phyloP scores from a whole-genome alignment of 2,113 vertebrate genomes.

The Pseudorhombus dupliciocellatus region DNA sequence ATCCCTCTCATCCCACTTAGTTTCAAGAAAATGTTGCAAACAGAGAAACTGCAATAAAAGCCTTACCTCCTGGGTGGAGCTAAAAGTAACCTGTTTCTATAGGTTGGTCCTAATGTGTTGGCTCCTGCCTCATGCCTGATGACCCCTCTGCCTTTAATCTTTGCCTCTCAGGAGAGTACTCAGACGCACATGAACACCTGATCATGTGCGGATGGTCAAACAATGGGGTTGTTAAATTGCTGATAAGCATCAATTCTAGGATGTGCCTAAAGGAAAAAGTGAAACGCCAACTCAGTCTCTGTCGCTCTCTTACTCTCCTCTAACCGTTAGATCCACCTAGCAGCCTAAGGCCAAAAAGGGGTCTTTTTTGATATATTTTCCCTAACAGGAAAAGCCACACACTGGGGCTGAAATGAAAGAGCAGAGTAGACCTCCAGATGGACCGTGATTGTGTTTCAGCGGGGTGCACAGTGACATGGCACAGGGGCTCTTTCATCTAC shows the following conservation, averaged over 20 bases:
- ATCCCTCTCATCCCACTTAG: no score
- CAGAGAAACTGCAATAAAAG: no score
- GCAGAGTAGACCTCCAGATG: constrained; percentile 27
- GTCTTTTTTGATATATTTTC: not conserved
- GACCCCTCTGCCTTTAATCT: constrained; percentile 35
- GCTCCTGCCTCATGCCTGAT: constrained; percentile 20
- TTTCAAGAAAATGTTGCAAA: not conserved
- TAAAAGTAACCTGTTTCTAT: not conserved
- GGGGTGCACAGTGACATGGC: not conserved
- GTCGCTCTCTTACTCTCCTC: not conserved
- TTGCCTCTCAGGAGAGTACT: constrained; percentile 28
- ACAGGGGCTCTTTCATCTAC: constrained; percentile 20
- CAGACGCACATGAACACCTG: constrained; percentile 6
- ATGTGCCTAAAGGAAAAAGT: constrained; percentile 23
- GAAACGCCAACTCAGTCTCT: not conserved
- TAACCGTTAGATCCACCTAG: constrained; percentile 3
- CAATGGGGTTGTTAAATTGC: constrained; percentile 43
- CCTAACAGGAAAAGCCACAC: constrained; percentile 11
- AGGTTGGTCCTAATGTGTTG: constrained; percentile 1
- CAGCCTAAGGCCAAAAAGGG: constrained; percentile 5
- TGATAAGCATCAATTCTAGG: constrained; percentile 24
- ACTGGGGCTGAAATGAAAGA: constrained; percentile 15
- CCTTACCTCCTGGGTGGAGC: no score
- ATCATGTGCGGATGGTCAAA: constrained; percentile 14
- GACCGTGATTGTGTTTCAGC: constrained; percentile 41